Percentiles rank a stretch among this genome's conserved stretches.
Conservation (phyloP, 1,140 invertebrate genomes). For the Drosophila ananassae region DNA sequence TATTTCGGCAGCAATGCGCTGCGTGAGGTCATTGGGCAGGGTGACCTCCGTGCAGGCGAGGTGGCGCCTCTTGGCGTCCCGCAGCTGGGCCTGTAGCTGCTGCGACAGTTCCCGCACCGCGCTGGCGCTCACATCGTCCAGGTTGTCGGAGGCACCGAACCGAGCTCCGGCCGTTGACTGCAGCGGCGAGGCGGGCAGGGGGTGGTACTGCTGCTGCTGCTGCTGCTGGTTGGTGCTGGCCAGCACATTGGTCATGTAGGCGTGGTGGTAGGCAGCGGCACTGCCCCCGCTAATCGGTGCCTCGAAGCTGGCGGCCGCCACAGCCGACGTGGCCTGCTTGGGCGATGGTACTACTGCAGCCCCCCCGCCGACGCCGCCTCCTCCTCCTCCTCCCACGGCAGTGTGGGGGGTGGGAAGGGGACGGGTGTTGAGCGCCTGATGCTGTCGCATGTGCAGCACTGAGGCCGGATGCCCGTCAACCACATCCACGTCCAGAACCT, state of each 20-base stretch:
- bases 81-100: constrained; percentile 89
- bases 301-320: constrained; percentile 64
- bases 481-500: constrained; percentile 63
- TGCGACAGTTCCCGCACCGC: constrained; percentile 86
- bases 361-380: constrained; percentile 1
- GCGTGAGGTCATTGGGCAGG: constrained; percentile 90
- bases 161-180: constrained; percentile 62
- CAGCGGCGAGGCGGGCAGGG: constrained; percentile 62
- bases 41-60: constrained; percentile 92
- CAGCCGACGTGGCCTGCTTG: constrained; percentile 43
- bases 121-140: constrained; percentile 73
- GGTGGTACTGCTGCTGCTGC: constrained; percentile 25
- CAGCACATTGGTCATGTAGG: constrained; percentile 69
- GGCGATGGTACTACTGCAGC: constrained; percentile 16
- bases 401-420: constrained; percentile 27
- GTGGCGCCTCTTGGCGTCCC: constrained; percentile 91
- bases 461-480: constrained; percentile 74
- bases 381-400: constrained; percentile 7
- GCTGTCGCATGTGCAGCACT: constrained; percentile 74
- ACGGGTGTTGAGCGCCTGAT: constrained; percentile 64
- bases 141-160: constrained; percentile 60
- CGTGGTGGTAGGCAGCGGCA: constrained; percentile 44
- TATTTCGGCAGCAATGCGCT: constrained; percentile 90
- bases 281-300: constrained; percentile 48
- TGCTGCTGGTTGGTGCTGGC: constrained; percentile 36